Base-by-base conservation (phyloP, 2,113 vertebrate species). In the Eleginops maclovinus region DNA sequence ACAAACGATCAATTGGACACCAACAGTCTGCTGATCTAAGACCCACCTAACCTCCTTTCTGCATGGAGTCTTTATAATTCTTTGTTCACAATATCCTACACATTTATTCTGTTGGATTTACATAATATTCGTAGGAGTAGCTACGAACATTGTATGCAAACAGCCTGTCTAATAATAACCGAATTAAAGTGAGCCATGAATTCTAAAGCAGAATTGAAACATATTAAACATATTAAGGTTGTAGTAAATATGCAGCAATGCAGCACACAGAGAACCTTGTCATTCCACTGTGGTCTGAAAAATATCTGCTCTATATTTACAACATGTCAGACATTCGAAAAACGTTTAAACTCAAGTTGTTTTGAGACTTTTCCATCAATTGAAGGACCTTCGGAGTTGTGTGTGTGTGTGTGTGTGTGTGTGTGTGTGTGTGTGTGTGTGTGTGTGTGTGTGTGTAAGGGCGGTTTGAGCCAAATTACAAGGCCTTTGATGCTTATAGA, bases 401-500 rank as follows among this genome's bases (percentile, higher is more conserved):
- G 16, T 47, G 46, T 47, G 46, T 47, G 46, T 16, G 16, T 17
- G 16, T 47, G 46, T 47, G 44, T 46, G 2, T 46, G 2, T 17
- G 46, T 62, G 65, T 61, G 36, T 47, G 26, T 65, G 24, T 66
- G 55, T 44, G 47, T 15, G 13, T 63, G 58, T 70, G 49, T 54
- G 14, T 49, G 65, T 77, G 56, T 53, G 24, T 36, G 63, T 70
- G 66, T 65, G 43, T 71, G 62, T 74, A n/a, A 50, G 5, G 24
- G 78, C 4, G 44, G 71, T 65, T 70, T 70, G 78, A 46, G 49
- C 72, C 76, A 72, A 87, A 87, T 89, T 87, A 81, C 72, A 82
- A 84, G 78, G 74, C 55, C 79, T 87, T 88, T 89, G 86, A 89
- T 85, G 69, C 66, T 49, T 17, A 21, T 12, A 72, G 70, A 85